Evolutionary conservation across 2,113 vertebrate species (phyloP).

Genomic region (Pleuronectes platessa): DNA sequence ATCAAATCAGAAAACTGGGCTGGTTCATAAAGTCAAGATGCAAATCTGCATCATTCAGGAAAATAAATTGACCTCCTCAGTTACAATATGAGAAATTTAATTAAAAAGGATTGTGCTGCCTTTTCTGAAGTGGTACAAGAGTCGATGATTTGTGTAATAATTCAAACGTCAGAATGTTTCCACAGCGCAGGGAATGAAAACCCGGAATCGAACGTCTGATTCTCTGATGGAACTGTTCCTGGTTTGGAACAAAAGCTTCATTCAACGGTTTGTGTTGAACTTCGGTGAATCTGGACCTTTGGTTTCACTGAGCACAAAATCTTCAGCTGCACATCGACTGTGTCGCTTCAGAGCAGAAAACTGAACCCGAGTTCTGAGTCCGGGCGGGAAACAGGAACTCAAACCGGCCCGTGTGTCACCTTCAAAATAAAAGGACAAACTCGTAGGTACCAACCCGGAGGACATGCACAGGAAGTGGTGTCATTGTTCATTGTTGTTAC

Average conservation of each 20-base stretch:
- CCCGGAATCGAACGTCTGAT: too few species aligned
- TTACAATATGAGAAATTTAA: too few species aligned
- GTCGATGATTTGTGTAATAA: background rate
- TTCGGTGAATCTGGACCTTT: constrained; percentile 42
- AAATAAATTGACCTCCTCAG: too few species aligned
- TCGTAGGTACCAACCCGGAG: constrained; percentile 2
- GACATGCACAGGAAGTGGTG: constrained; percentile 53
- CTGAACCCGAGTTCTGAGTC: too few species aligned
- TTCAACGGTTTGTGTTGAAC: background rate
- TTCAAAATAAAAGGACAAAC: constrained; percentile 31
- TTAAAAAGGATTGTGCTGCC: too few species aligned
- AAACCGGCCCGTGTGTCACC: background rate
- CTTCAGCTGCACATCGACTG: background rate
- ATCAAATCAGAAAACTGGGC: background rate
- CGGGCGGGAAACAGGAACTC: too few species aligned
- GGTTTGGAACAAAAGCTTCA: too few species aligned
- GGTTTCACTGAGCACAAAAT: constrained; percentile 51
- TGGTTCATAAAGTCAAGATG: too few species aligned
- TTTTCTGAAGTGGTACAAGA: too few species aligned
- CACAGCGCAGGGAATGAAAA: too few species aligned
- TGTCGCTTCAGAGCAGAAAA: background rate
- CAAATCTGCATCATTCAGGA: background rate
- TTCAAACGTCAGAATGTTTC: too few species aligned
- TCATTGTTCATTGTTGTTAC: constrained; percentile 55
- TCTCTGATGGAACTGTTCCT: too few species aligned